Conservation (phyloP, 2,113 vertebrate species). For the Odobenus rosmarus region DNA sequence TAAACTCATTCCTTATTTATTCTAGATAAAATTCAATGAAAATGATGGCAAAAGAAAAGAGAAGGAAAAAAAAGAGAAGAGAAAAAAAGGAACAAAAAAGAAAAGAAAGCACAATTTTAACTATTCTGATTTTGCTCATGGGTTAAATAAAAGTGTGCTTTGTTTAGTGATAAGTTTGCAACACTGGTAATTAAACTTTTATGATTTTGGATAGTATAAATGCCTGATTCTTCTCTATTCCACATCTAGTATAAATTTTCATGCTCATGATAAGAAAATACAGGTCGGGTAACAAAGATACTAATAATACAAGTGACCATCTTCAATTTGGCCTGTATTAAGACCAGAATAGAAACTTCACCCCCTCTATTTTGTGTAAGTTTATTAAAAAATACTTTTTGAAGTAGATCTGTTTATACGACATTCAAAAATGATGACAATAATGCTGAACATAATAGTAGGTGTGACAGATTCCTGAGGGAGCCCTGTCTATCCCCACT, state of each 20-base stretch:
- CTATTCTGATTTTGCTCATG: neutral
- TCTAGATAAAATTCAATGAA: neutral
- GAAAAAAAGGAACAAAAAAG: neutral
- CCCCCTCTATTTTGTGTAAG: neutral
- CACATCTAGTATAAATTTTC: neutral
- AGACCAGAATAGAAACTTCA: neutral
- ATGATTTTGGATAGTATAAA: neutral
- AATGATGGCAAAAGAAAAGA: neutral
- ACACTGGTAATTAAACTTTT: neutral
- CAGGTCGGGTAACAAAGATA: neutral
- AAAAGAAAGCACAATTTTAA: neutral
- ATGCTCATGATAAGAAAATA: neutral
- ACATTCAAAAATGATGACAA: neutral
- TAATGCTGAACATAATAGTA: neutral
- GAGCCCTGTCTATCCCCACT: neutral
- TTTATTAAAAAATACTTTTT: neutral
- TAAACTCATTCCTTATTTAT: neutral
- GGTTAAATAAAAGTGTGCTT: neutral
- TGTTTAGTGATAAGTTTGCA: neutral
- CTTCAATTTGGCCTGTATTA: neutral
- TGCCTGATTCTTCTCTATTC: neutral
- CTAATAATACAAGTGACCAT: neutral
- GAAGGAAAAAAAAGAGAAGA: neutral
- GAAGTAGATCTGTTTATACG: neutral
- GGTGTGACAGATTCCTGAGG: neutral